phyloP scores from a whole-genome alignment of 2,888 invertebrate genomes.

The Drosophila prolongata region DNA sequence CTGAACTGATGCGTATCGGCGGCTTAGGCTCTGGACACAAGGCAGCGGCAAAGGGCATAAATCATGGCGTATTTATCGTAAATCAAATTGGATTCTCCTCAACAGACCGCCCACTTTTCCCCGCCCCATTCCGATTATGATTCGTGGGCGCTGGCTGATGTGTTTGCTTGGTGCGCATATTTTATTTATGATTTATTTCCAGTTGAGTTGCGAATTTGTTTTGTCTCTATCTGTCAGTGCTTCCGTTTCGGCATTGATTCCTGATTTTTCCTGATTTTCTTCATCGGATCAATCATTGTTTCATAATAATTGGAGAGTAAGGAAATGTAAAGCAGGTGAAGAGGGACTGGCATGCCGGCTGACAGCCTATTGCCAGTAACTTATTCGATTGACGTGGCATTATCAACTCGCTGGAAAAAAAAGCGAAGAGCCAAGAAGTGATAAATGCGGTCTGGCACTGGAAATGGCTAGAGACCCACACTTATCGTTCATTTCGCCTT shows the following conservation, averaged over 20 bases:
- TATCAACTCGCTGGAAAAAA: slow-evolving; percentile 29
- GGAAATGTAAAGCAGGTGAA: slow-evolving; percentile 20
- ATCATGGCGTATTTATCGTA: slow-evolving; percentile 78
- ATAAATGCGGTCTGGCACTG: slow-evolving; percentile 28
- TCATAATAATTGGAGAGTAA: slow-evolving; percentile 7
- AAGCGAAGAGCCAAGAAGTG: slow-evolving; percentile 13
- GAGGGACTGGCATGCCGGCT: slow-evolving; percentile 1
- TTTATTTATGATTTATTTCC: slow-evolving; percentile 76
- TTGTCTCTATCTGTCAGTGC: slow-evolving; percentile 45
- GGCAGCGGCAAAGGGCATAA: slow-evolving; percentile 65
- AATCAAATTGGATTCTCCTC: slow-evolving; percentile 74
- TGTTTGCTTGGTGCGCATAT: slow-evolving; percentile 59
- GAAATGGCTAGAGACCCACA: slow-evolving; percentile 14
- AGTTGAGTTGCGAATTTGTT: slow-evolving; percentile 64
- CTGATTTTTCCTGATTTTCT: slow-evolving; percentile 23
- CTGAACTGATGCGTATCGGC: slow-evolving; percentile 48
- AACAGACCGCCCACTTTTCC: slow-evolving; percentile 26
- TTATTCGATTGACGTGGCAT: slow-evolving; percentile 37
- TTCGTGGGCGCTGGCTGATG: slow-evolving; percentile 28
- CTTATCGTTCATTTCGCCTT: neutral
- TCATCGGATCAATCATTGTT: slow-evolving; percentile 32
- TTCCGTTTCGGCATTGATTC: slow-evolving; percentile 42
- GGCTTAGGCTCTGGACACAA: slow-evolving; percentile 62
- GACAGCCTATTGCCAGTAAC: slow-evolving; percentile 23
- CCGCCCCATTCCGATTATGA: slow-evolving; percentile 20